A percentile compares a stretch with the other conserved stretches of the same genome.
Evolutionary conservation across 2,888 invertebrate species (phyloP).

Genomic region (Sacculina carcini): DNA sequence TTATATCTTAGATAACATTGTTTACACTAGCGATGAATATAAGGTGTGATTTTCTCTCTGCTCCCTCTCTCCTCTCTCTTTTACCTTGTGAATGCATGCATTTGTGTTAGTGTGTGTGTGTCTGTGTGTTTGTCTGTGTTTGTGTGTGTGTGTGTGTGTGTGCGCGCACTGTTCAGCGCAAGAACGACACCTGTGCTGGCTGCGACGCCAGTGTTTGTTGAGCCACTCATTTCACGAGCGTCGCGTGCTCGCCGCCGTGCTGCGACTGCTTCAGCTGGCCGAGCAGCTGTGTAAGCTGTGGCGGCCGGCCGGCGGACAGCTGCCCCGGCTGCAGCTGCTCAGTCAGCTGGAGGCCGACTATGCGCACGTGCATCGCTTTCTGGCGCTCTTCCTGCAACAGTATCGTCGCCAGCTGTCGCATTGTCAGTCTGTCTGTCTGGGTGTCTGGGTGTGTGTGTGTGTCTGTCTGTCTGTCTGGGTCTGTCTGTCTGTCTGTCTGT

Average conservation of each 20-base stretch:
- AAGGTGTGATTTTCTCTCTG: too few relatives aligned
- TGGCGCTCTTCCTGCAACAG: not conserved
- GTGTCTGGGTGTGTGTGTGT: not conserved
- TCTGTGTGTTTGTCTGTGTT: too few relatives aligned
- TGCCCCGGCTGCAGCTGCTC: not conserved
- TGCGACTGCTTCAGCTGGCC: not conserved
- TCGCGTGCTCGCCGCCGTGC: not conserved
- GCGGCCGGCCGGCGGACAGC: not conserved
- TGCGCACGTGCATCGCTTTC: not conserved
- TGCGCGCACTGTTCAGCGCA: too few relatives aligned
- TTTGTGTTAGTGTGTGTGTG: too few relatives aligned
- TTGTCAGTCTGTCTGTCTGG: too few relatives aligned
- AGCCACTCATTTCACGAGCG: not conserved
- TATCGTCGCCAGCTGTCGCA: not conserved
- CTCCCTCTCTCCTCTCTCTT: too few relatives aligned
- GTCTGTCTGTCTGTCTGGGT: not conserved
- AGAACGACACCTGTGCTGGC: not conserved
- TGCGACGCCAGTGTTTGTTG: not conserved
- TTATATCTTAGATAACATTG: too few relatives aligned
- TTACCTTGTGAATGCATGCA: too few relatives aligned
- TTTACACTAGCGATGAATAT: too few relatives aligned
- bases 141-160: too few relatives aligned
- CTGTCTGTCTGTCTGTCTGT: not conserved
- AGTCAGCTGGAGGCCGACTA: not conserved
- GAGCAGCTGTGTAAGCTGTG: not conserved